phyloP scores from a whole-genome alignment of 2,888 invertebrate genomes.

The Drosophila fungiperda region DNA sequence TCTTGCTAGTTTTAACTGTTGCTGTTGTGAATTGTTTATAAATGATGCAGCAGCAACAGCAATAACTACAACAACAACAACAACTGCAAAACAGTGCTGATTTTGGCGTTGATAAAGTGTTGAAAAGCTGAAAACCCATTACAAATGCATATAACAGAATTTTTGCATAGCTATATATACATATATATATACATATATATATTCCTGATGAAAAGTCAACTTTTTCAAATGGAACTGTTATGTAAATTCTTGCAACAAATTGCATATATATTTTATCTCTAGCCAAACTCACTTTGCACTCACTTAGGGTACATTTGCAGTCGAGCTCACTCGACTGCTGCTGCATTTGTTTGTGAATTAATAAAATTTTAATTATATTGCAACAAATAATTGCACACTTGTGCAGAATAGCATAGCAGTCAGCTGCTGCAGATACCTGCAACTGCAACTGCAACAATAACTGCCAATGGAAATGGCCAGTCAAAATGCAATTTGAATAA shows the following conservation, averaged over 20 bases:
- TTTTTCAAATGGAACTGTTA: too few relatives aligned
- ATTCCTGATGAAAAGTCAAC: too few relatives aligned
- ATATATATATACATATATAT: too few relatives aligned
- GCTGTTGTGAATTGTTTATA: conserved; percentile 65
- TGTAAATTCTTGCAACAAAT: too few relatives aligned
- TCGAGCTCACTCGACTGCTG: background rate
- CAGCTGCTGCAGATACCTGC: conserved; percentile 2
- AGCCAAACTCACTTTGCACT: too few relatives aligned
- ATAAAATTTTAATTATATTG: conserved; percentile 77
- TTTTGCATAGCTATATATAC: too few relatives aligned
- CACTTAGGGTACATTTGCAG: too few relatives aligned
- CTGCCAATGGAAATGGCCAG: conserved; percentile 48
- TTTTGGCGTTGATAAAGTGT: conserved; percentile 66
- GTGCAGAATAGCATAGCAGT: conserved; percentile 54
- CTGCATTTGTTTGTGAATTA: conserved; percentile 75
- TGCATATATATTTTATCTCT: too few relatives aligned
- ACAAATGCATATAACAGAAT: too few relatives aligned
- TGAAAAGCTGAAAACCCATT: conserved; percentile 30
- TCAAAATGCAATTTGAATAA: conserved; percentile 54
- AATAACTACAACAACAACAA: conserved; percentile 17
- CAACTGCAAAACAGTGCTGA: background rate
- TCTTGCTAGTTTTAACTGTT: conserved; percentile 6
- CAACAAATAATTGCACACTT: conserved; percentile 75
- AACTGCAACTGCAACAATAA: conserved; percentile 37
- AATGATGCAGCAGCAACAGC: conserved; percentile 59